phyloP scores from a whole-genome alignment of 2,113 vertebrate genomes.

The Haplochromis burtoni region DNA sequence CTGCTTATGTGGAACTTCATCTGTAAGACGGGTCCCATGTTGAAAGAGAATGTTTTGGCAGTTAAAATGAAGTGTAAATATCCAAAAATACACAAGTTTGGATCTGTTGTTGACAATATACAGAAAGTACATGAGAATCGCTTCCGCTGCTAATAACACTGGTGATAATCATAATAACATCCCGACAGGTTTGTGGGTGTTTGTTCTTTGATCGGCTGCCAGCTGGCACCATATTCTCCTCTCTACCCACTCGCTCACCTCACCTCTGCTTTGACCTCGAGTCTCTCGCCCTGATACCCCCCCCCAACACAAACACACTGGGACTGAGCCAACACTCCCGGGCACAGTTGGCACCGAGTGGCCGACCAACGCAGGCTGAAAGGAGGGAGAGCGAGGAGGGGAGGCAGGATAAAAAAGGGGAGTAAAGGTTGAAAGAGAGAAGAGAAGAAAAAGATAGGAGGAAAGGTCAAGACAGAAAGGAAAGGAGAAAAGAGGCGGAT shows the following conservation, averaged over 20 bases:
- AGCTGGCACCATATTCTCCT: conserved; percentile 54
- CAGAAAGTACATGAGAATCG: not conserved
- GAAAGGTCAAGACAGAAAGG: not conserved
- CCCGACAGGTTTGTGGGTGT: conserved; percentile 27
- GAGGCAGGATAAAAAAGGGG: not conserved
- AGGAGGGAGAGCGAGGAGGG: conserved; percentile 50
- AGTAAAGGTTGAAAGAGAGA: not conserved
- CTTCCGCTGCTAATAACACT: not conserved
- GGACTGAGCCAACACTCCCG: conserved; percentile 55
- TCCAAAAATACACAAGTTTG: not conserved
- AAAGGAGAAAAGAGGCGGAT: not conserved
- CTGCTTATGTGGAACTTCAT: not conserved
- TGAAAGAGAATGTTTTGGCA: not conserved
- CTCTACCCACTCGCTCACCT: conserved; percentile 38
- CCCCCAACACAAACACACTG: conserved; percentile 27
- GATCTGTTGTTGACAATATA: not conserved
- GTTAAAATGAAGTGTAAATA: not conserved
- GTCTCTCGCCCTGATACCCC: not conserved
- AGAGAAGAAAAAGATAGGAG: not conserved
- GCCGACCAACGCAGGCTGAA: conserved; percentile 13
- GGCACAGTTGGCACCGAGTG: conserved; percentile 51
- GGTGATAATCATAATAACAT: not conserved
- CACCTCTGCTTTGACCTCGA: conserved; percentile 44
- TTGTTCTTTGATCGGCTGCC: conserved; percentile 59
- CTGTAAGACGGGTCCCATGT: not conserved